phyloP scores from a whole-genome alignment of 2,797 vertebrate species.

The Meriones psammophilus region DNA sequence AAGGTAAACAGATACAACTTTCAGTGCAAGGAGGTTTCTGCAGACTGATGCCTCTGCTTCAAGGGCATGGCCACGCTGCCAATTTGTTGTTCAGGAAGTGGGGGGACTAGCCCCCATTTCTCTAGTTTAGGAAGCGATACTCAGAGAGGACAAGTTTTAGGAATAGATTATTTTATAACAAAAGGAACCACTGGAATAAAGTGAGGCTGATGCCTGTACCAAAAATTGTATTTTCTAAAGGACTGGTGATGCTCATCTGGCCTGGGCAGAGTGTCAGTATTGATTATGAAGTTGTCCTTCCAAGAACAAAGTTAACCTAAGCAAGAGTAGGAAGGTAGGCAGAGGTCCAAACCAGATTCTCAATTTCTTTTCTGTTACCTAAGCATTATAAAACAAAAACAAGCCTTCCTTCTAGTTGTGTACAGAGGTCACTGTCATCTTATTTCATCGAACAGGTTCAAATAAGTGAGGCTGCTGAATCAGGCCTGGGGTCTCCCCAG shows the following conservation, averaged over 20 bases:
- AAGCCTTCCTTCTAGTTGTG: neutral
- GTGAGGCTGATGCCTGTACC: neutral
- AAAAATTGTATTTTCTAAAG: neutral
- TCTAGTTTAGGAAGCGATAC: too few relatives aligned
- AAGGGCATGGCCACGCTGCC: neutral
- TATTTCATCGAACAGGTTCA: neutral
- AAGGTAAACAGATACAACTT: slow-evolving; percentile 6
- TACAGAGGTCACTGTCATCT: slow-evolving; percentile 27
- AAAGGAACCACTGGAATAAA: neutral
- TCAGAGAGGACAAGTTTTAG: neutral
- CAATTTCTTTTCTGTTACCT: slow-evolving; percentile 27
- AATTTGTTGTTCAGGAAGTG: neutral
- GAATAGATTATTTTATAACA: neutral
- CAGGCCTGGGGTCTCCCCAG: neutral
- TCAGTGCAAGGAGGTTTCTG: slow-evolving; percentile 61
- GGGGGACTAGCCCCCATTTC: too few relatives aligned
- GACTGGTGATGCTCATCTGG: neutral
- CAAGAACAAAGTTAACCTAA: slow-evolving; percentile 12
- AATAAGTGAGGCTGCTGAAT: neutral
- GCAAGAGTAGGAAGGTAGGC: neutral
- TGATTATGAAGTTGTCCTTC: neutral
- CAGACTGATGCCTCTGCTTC: slow-evolving; percentile 29
- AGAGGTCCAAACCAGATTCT: neutral
- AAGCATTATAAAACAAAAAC: neutral
- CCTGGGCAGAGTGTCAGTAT: neutral